Evolutionary conservation across 2,797 vertebrate genomes (phyloP), one percentile per base, ranked within the genome.

Genomic region (Prionace glauca): DNA sequence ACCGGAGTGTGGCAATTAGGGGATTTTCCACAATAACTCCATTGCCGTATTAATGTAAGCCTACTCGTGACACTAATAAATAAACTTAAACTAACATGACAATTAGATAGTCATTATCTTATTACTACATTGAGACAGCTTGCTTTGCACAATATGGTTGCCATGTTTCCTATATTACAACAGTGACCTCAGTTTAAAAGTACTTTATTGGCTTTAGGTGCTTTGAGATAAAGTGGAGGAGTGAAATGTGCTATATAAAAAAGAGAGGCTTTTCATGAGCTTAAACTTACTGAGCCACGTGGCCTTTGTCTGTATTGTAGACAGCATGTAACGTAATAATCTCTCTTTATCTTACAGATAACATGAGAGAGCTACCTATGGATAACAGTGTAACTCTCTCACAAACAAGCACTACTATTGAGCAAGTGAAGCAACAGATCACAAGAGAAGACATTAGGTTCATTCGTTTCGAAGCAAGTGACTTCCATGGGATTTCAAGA

Each of bases 401-500:
- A 95, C 96, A 97, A n/a, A 96, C 97, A 88, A 96, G 98, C 96
- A 97, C 98, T 96, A 97, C 97, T 95, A 98, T 99, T 97, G 98
- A 99, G 96, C 97, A 97, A 96, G 98, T 99, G 96, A 98, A 99
- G 96, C 98, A 99, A 96, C 98, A 98, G 97, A 99, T 99, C 96
- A 97, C 97, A 96, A 97, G 97, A 96, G 98, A 99, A 96, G 98
- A 97, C 95, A 97, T 99, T 96, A 98, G 97, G 96, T 99, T 99
- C 96, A 98, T 99, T 45, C 98, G 98, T 95, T 99, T 99, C 96
- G 99, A 99, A 97, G 98, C 98, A 95, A 97, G 98, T 60, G 99
- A 99, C 96, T 98, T 99, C 95, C 99, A 99, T 11, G 99, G 99
- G 2, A 98, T 99, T 95, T 99, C 98, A 96, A 98, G 98, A 96